These are phyloP conservation scores for Polyploca ridens DNA, from an alignment of 2,888 invertebrate species.

Conservation along the genomic window DNA sequence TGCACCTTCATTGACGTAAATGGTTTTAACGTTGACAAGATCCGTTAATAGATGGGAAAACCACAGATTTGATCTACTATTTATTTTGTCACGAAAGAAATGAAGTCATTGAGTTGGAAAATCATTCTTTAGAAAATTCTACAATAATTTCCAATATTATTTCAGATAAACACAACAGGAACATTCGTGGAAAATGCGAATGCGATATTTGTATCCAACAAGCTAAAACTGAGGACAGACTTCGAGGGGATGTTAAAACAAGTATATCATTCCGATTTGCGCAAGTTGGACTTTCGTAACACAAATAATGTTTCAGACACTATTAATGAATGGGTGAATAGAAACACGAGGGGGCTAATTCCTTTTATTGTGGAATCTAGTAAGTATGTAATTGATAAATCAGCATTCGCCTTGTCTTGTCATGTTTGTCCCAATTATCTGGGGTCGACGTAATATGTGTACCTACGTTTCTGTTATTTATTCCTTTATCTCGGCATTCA, in stretches of 20 bases:
- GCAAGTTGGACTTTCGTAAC: slow-evolving; percentile 79
- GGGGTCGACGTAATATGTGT: too few relatives aligned
- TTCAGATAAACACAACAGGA: slow-evolving; percentile 58
- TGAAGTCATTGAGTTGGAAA: not conserved
- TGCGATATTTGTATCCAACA: slow-evolving; percentile 75
- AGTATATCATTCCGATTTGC: slow-evolving; percentile 79
- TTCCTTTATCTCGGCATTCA: too few relatives aligned
- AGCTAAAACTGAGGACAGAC: slow-evolving; percentile 61
- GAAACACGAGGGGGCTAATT: slow-evolving; percentile 84
- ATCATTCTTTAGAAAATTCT: not conserved
- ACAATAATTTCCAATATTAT: slow-evolving; percentile 19
- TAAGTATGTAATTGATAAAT: slow-evolving; percentile 48
- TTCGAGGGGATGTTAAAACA: slow-evolving; percentile 72
- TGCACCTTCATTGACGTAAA: not conserved
- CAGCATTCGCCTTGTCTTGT: too few relatives aligned
- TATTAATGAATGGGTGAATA: slow-evolving; percentile 86
- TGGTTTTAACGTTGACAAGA: not conserved
- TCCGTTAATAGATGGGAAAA: not conserved
- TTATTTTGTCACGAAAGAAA: not conserved
- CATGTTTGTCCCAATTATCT: too few relatives aligned
- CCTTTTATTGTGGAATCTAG: slow-evolving; percentile 79
- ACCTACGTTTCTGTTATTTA: too few relatives aligned
- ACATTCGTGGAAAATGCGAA: slow-evolving; percentile 74
- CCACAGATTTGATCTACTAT: not conserved
- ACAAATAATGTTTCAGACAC: slow-evolving; percentile 57